Evolutionary conservation across 2,797 vertebrate species (phyloP).

Genomic region (Limnodromus scolopaceus): DNA sequence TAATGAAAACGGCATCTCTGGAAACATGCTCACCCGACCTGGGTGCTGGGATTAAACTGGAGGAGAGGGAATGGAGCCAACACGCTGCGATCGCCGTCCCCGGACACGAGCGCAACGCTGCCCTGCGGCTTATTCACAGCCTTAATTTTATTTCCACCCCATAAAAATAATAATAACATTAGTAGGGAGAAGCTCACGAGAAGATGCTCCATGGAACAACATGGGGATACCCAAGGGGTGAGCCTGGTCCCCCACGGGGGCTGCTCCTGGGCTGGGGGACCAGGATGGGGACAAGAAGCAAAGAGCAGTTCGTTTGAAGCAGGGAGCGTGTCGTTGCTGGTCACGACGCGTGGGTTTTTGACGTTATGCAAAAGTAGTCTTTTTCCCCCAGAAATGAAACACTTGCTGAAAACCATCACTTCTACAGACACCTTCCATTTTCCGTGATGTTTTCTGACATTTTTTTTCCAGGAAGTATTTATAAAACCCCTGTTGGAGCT

Average conservation of each 20-base stretch:
- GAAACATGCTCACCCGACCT: not conserved
- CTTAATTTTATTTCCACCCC: not conserved
- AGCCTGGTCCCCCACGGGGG: not conserved
- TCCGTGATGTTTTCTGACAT: not conserved
- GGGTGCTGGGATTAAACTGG: not conserved
- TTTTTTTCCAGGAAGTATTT: not conserved
- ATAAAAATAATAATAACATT: not conserved
- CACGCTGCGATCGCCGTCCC: not conserved
- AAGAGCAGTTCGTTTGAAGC: not conserved
- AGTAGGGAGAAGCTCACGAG: not conserved
- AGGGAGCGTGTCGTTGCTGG: rapidly evolving
- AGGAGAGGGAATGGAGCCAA: not conserved
- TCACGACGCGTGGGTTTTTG: not conserved
- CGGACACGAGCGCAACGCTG: not conserved
- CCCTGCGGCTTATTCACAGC: not conserved
- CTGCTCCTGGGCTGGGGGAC: not conserved
- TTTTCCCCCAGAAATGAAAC: not conserved
- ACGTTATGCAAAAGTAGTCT: not conserved
- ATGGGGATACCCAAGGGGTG: not conserved
- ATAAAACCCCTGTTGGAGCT: not conserved
- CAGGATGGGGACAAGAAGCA: not conserved
- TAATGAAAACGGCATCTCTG: not conserved
- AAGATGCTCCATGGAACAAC: not conserved
- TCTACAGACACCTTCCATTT: constrained; percentile 1
- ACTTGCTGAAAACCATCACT: not conserved